Conservation (phyloP, 2,888 invertebrate species). For the Trachelus troglodyta region DNA sequence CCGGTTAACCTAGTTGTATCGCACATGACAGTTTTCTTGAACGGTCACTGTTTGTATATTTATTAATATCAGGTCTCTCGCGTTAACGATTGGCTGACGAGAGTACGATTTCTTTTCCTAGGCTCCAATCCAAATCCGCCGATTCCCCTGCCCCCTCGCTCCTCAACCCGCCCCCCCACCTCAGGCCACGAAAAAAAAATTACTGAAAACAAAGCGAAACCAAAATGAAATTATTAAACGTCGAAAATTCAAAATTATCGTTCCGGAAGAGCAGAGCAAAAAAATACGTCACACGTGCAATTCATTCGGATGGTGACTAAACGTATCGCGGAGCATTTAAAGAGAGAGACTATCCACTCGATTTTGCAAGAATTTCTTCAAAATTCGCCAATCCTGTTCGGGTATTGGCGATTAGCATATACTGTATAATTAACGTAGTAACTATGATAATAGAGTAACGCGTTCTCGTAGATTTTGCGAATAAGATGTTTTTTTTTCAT, state of each 20-base stretch:
- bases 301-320: background rate
- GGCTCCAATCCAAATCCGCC: background rate
- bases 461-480: background rate
- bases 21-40: constrained; percentile 32
- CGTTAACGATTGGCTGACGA: background rate
- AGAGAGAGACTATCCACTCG: background rate
- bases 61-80: background rate
- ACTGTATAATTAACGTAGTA: background rate
- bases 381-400: background rate
- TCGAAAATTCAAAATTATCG: background rate
- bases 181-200: background rate
- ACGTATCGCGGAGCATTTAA: background rate
- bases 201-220: background rate
- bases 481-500: background rate
- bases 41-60: background rate
- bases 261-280: background rate
- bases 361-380: background rate
- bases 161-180: background rate
- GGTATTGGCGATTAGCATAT: background rate
- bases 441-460: background rate
- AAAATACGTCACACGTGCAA: background rate
- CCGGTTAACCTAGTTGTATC: constrained; percentile 61
- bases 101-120: background rate
- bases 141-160: no score
- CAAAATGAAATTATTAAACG: background rate